Evolutionary conservation across 2,888 invertebrate species (phyloP).

Genomic region (Chromoteleia sp.): DNA sequence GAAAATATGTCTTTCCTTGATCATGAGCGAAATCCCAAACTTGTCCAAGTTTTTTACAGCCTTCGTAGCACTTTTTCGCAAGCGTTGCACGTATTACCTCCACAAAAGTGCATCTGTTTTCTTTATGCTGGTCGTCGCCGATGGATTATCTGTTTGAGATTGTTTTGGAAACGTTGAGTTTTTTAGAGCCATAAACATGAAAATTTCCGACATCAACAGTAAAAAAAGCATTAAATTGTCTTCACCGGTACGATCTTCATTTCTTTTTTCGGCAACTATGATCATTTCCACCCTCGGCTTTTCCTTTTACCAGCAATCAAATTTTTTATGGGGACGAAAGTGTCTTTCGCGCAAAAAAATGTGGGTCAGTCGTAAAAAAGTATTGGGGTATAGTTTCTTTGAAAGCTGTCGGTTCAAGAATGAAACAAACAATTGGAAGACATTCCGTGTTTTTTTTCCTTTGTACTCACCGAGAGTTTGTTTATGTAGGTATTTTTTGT

Average conservation of each 20-base stretch:
- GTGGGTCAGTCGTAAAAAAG: constrained; percentile 69
- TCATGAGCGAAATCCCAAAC: constrained; percentile 67
- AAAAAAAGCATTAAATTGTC: constrained; percentile 32
- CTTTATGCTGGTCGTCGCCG: constrained; percentile 50
- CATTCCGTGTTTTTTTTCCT: constrained; percentile 43
- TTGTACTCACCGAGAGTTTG: constrained; percentile 40
- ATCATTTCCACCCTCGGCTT: constrained; percentile 53
- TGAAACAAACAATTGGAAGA: constrained; percentile 23
- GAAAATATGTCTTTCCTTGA: constrained; percentile 59
- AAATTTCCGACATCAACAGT: constrained; percentile 20
- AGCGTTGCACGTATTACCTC: constrained; percentile 58
- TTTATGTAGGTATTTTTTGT: constrained; percentile 59
- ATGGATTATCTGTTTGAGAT: constrained; percentile 64
- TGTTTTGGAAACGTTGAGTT: constrained; percentile 48
- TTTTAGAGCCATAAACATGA: constrained; percentile 41
- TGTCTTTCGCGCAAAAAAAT: constrained; percentile 56
- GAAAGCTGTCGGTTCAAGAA: constrained; percentile 17
- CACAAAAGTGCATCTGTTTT: constrained; percentile 59
- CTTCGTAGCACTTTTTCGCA: constrained; percentile 60
- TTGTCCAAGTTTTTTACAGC: constrained; percentile 59
- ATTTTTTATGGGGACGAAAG: constrained; percentile 67
- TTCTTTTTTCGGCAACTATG: constrained; percentile 39
- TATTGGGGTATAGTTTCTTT: constrained; percentile 44
- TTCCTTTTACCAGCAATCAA: constrained; percentile 50
- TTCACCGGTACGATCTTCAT: constrained; percentile 2